phyloP scores from a whole-genome alignment of 2,797 vertebrate species.

The Otus scops region DNA sequence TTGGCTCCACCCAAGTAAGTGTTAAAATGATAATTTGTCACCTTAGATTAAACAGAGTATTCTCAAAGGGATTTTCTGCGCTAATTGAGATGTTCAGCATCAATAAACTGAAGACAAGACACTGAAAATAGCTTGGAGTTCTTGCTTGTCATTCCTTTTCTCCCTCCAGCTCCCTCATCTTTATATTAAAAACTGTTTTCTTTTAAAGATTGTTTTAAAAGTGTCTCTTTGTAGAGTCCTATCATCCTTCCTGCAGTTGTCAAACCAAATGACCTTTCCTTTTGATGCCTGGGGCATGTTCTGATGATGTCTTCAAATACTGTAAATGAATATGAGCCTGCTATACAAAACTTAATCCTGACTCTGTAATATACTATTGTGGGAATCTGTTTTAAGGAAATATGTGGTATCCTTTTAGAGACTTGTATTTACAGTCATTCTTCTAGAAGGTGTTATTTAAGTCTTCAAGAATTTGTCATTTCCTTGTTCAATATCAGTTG shows the following conservation, averaged over 20 bases:
- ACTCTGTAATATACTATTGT: not conserved
- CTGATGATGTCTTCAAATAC: not conserved
- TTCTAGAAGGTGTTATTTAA: not conserved
- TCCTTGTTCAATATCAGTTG: not conserved
- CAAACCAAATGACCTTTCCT: not conserved
- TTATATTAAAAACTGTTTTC: not conserved
- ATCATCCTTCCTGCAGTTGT: not conserved
- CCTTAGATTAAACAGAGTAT: not conserved
- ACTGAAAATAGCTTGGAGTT: not conserved
- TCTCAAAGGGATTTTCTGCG: not conserved
- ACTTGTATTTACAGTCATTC: not conserved
- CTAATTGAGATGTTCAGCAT: not conserved
- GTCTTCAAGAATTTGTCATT: not conserved
- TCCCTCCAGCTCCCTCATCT: not conserved
- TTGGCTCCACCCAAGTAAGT: slow-evolving; percentile 96
- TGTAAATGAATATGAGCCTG: not conserved
- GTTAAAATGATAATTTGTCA: not conserved
- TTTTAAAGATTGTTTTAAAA: not conserved
- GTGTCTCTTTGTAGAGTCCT: not conserved
- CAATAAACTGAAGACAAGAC: not conserved
- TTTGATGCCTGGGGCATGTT: not conserved
- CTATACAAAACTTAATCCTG: not conserved
- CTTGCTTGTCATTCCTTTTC: not conserved
- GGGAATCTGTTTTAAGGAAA: not conserved
- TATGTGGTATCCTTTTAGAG: not conserved